Percentiles rank a stretch among this genome's conserved stretches.
Conservation (phyloP, 2,797 vertebrate species). For the Rachycentron canadum region DNA sequence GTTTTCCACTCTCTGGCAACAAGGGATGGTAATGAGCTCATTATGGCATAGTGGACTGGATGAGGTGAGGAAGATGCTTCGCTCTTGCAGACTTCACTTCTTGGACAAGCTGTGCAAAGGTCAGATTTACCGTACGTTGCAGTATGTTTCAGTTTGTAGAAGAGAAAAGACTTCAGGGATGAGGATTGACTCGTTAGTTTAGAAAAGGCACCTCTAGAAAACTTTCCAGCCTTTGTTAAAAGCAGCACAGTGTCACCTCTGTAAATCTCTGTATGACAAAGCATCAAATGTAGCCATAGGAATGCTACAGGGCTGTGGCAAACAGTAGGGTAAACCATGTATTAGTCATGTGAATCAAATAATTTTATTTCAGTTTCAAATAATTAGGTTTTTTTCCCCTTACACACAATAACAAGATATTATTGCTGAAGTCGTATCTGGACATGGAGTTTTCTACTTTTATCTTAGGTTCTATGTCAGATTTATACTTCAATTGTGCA, state of each 20-base stretch:
- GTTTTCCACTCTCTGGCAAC: neutral
- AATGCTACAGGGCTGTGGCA: neutral
- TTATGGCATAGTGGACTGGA: constrained; percentile 1
- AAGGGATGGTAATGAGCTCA: neutral
- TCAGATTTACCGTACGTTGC: neutral
- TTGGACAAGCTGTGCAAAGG: neutral
- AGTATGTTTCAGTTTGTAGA: neutral
- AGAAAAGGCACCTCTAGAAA: neutral
- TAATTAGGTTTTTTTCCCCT: neutral
- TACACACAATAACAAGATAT: neutral
- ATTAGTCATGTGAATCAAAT: neutral
- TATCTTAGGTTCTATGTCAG: neutral
- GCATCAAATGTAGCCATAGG: neutral
- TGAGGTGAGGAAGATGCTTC: constrained; percentile 1
- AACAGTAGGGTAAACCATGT: neutral
- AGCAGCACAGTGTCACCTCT: neutral
- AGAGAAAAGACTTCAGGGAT: neutral
- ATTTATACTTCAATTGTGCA: too few relatives aligned
- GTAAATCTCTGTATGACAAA: neutral
- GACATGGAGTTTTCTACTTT: neutral
- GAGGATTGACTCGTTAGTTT: neutral
- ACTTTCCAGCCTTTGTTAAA: neutral
- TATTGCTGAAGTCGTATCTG: neutral
- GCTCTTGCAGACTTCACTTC: neutral
- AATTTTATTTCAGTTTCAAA: neutral